Evolutionary conservation across 2,888 invertebrate species (phyloP).

Genomic region (Matsumyia berberina): DNA sequence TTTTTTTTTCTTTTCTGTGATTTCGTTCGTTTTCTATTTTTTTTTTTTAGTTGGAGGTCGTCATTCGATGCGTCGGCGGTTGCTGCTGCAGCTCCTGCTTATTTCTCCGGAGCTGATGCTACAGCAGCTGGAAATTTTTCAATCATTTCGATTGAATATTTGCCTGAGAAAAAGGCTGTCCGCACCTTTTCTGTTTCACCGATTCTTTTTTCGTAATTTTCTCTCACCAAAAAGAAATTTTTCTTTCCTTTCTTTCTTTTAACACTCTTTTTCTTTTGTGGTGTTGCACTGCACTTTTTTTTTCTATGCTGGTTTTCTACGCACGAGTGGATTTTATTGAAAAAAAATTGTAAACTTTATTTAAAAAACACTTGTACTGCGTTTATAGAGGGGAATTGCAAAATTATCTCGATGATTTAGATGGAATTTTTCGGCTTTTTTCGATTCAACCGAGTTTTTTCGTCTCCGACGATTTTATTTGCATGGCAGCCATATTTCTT

Average conservation of each 20-base stretch:
- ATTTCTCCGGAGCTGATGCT: conserved; percentile 49
- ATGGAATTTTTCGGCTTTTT: conserved; percentile 72
- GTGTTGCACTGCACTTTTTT: conserved; percentile 67
- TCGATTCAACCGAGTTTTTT: conserved; percentile 62
- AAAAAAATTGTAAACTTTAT: conserved; percentile 19
- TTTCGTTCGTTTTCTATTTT: background rate
- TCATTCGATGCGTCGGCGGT: conserved; percentile 75
- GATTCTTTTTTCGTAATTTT: conserved; percentile 34
- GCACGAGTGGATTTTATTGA: conserved; percentile 16
- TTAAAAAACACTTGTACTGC: conserved; percentile 41
- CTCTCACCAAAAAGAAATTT: conserved; percentile 52
- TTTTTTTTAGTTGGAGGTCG: conserved; percentile 63
- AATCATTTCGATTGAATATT: conserved; percentile 60
- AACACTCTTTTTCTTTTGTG: conserved; percentile 52
- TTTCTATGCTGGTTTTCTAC: conserved; percentile 35
- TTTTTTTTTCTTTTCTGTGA: conserved; percentile 27
- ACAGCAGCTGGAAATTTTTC: conserved; percentile 26
- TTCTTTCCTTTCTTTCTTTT: conserved; percentile 40
- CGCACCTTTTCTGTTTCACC: conserved; percentile 51
- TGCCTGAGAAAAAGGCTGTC: conserved; percentile 41
- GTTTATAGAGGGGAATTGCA: conserved; percentile 13
- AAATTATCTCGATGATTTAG: conserved; percentile 45
- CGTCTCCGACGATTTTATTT: conserved; percentile 73
- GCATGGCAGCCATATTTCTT: conserved; percentile 77
- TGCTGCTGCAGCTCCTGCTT: conserved; percentile 73